phyloP scores from a whole-genome alignment of 2,113 vertebrate species.

The Echinops telfairi region DNA sequence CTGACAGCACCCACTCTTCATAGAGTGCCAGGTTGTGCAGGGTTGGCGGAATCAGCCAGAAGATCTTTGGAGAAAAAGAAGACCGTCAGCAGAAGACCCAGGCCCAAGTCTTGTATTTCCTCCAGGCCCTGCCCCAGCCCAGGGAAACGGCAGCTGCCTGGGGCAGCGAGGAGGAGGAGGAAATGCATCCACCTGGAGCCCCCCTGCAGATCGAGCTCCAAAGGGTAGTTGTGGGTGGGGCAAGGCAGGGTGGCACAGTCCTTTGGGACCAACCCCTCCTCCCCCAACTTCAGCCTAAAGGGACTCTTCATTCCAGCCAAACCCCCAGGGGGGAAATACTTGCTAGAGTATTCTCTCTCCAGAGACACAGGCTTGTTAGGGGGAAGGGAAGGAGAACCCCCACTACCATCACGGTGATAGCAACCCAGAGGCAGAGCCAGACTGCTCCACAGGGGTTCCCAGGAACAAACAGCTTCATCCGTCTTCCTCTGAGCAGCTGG shows the following conservation, averaged over 20 bases:
- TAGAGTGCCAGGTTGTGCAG: constrained; percentile 95
- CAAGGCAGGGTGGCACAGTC: not conserved
- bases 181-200: rapidly evolving
- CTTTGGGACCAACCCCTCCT: not conserved
- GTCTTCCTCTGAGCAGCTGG: too few species aligned
- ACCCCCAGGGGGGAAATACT: not conserved
- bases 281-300: not conserved
- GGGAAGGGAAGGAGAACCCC: not conserved
- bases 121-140: not conserved
- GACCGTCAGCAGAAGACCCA: not conserved
- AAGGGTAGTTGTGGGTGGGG: not conserved
- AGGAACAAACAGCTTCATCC: too few species aligned
- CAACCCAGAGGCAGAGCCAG: too few species aligned
- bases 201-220: not conserved
- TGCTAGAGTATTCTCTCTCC: not conserved
- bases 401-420: too few species aligned
- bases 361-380: not conserved
- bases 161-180: rapidly evolving
- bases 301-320: not conserved
- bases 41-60: constrained; percentile 98
- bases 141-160: not conserved
- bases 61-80: constrained; percentile 90
- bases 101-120: not conserved
- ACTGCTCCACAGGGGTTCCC: too few species aligned
- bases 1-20: constrained; percentile 98